These are phyloP conservation scores for Cotesia typhae DNA, from an alignment of 1,140 invertebrate genomes.

Conservation along the genomic window DNA sequence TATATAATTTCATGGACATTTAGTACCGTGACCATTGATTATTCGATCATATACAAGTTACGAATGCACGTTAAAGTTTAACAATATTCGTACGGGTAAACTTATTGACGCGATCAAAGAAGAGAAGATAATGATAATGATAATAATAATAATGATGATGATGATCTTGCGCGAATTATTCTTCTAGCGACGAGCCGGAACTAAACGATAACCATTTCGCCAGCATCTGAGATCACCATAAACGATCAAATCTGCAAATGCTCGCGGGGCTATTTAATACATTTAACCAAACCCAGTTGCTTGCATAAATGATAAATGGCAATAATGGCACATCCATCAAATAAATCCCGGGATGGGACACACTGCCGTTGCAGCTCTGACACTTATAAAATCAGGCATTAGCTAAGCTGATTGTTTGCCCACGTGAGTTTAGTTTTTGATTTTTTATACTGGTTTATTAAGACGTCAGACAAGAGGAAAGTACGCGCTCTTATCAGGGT, in stretches of 20 bases:
- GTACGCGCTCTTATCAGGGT: too few species aligned
- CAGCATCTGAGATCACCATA: too few species aligned
- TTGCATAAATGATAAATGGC: constrained; percentile 4
- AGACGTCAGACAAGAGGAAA: too few species aligned
- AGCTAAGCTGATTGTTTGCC: constrained; percentile 52
- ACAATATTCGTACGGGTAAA: background rate
- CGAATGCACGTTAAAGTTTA: background rate
- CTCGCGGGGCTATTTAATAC: background rate
- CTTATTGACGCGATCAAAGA: constrained; percentile 16
- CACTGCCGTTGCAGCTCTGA: constrained; percentile 29
- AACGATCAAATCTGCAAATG: constrained; percentile 9
- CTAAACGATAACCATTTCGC: too few species aligned
- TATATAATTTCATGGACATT: constrained; percentile 11
- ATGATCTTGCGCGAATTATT: background rate
- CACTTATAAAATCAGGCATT: constrained; percentile 28
- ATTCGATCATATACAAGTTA: background rate
- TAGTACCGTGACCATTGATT: constrained; percentile 3
- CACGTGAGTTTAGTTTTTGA: constrained; percentile 42
- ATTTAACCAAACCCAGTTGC: background rate
- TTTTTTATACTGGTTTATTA: background rate
- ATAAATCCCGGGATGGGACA: constrained; percentile 47
- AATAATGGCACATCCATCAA: constrained; percentile 52
- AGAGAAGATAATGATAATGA: background rate
- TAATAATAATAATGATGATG: background rate
- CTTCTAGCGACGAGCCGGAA: too few species aligned